phyloP scores from a whole-genome alignment of 2,888 invertebrate genomes.

The Diarsia dahlii region DNA sequence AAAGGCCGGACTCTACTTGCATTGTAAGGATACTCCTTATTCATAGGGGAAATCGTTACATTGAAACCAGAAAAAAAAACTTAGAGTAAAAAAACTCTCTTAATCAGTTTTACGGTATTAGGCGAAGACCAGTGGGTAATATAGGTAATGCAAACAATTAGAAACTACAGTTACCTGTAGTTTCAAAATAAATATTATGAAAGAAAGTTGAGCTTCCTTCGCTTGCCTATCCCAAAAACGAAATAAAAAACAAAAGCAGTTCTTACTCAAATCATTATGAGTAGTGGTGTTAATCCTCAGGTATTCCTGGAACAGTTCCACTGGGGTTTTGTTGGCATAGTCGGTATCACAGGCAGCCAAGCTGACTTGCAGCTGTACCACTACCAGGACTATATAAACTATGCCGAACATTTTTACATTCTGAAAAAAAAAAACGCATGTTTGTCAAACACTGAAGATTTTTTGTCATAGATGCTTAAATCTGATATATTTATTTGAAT shows the following conservation, averaged over 20 bases:
- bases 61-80: not conserved
- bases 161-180: not conserved
- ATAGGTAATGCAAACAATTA: not conserved
- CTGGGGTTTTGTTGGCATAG: conserved; percentile 60
- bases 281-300: conserved; percentile 76
- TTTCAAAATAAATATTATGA: too few species aligned
- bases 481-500: not conserved
- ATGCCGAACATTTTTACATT: conserved; percentile 37
- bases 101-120: not conserved
- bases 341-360: conserved; percentile 42
- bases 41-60: not conserved
- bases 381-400: conserved; percentile 32
- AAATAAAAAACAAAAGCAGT: not conserved
- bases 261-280: conserved; percentile 73
- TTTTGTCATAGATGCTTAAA: not conserved
- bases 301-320: conserved; percentile 73
- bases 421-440: conserved; percentile 24
- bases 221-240: not conserved
- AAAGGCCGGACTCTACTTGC: not conserved
- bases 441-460: not conserved
- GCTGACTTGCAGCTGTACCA: conserved; percentile 30
- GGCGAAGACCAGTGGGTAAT: too few species aligned
- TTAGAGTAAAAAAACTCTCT: not conserved
- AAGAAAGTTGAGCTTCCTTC: not conserved
- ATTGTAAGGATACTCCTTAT: not conserved